These are phyloP conservation scores for Lamprologus tigripictilis DNA, from an alignment of 2,113 vertebrate species.

Conservation along the genomic window DNA sequence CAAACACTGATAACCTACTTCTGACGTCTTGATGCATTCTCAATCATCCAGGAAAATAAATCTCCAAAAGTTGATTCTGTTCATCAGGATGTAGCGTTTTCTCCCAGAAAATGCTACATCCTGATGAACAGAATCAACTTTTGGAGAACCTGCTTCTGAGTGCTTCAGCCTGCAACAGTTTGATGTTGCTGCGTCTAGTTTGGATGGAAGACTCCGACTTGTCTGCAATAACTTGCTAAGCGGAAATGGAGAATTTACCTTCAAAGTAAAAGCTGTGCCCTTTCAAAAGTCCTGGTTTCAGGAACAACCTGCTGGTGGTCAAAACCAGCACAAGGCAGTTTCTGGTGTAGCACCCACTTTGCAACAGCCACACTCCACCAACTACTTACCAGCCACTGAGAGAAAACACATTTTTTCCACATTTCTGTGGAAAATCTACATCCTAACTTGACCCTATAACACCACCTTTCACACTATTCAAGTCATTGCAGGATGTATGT, in stretches of 20 bases:
- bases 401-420: neutral
- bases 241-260: neutral
- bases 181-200: neutral
- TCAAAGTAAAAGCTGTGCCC: neutral
- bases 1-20: neutral
- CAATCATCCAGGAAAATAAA: too few species aligned
- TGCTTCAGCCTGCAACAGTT: neutral
- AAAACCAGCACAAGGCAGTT: neutral
- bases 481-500: neutral
- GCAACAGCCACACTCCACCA: neutral
- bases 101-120: too few species aligned
- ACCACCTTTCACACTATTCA: neutral
- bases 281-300: neutral
- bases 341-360: neutral
- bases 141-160: neutral
- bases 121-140: too few species aligned
- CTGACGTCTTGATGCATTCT: too few species aligned
- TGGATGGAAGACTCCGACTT: neutral
- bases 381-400: neutral
- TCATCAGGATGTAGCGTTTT: rapidly evolving
- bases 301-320: neutral
- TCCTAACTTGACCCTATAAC: neutral
- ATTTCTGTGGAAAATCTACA: neutral
- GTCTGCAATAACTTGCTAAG: neutral
- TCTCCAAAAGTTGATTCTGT: too few species aligned